Evolutionary conservation across 2,113 vertebrate species (phyloP).

Genomic region (Callaeas wilsoni): DNA sequence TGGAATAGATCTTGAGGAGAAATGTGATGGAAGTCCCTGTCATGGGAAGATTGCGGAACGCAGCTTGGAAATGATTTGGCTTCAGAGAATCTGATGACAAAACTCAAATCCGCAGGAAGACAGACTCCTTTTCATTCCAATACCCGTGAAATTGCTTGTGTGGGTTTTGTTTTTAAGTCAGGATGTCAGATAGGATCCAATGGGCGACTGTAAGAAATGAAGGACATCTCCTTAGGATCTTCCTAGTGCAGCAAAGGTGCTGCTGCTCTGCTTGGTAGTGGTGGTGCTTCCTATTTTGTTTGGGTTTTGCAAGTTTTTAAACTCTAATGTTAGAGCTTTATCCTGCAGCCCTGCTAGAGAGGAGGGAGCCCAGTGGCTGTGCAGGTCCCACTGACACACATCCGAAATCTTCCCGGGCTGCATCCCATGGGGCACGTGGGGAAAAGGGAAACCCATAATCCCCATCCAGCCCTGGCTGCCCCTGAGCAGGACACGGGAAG

Average conservation of each 20-base stretch:
- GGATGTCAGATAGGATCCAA: neutral
- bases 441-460: neutral
- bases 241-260: neutral
- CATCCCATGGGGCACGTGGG: fast-evolving
- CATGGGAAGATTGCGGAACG: fast-evolving
- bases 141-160: neutral
- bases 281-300: neutral
- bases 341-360: neutral
- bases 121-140: neutral
- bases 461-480: neutral
- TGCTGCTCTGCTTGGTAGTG: neutral
- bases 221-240: neutral
- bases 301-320: neutral
- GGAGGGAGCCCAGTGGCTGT: neutral
- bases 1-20: neutral
- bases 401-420: neutral
- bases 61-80: neutral
- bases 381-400: neutral
- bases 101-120: neutral
- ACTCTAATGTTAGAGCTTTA: neutral
- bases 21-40: neutral
- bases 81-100: neutral
- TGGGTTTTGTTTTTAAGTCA: neutral
- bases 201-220: neutral
- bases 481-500: neutral